Evolutionary conservation across 1,140 invertebrate genomes (phyloP), one percentile per base, ranked within the genome.

Genomic region (Samia ricini): DNA sequence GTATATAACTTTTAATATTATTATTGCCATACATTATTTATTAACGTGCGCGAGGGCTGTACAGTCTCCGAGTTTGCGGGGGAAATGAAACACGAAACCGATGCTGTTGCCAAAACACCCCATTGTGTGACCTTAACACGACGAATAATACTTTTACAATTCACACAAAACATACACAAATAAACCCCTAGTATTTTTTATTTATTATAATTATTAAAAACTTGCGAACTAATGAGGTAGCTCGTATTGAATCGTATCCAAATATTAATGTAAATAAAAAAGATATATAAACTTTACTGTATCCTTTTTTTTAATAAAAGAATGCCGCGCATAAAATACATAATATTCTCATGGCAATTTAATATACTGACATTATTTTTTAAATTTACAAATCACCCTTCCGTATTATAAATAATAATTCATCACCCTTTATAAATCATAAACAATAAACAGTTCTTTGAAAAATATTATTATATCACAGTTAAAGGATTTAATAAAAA

Each of bases 31-130:
- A 59, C 21, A 26, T 29, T 42, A 15, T 15, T 42, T 48, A 71
- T 54, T 52, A 22, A 22, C 42, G 59, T 54, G 55, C 59, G 74
- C 76, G 77, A 83, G 81, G 78, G 78, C 77, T 64, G 63, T 58
- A 76, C 81, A 68, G 66, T 63, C 61, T 68, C 61, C 60, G 59
- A 60, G 54, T 61, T 55, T 51, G 56, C 54, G 61, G 51, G 66
- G 66, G 58, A 63, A 18, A 57, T 59, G 60, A 55, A 63, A 52
- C 36, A 56, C 60, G 36, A 62, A 12, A 10, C n/a, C 33, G 33
- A 59, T 63, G 68, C 68, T 62, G 68, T 61, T 69, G 68, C 68
- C 63, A 69, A 65, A 63, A 65, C 58, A 36, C 29, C 29, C 7
- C 36, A 36, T 29, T 48, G 57, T 48, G 57, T 60, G 19, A 48